Percentiles rank a stretch among this genome's conserved stretches.
Evolutionary conservation across 1,140 invertebrate species (phyloP).

Genomic region (Trinorchestia longiramus): DNA sequence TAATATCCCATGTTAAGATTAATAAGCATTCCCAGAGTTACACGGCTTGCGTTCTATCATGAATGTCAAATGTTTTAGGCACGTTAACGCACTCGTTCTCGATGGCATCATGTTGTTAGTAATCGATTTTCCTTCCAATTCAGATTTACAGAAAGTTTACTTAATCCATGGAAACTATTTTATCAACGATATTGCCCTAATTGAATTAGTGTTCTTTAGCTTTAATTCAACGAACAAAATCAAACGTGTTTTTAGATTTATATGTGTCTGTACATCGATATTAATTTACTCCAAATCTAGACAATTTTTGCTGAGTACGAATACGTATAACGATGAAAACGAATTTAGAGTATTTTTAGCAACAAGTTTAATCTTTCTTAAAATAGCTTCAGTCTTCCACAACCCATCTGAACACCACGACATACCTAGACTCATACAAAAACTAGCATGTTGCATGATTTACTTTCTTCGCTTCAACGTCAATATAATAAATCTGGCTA

Average conservation of each 20-base stretch:
- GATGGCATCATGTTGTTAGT: too few relatives aligned
- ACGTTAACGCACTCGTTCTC: neutral
- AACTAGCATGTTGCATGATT: neutral
- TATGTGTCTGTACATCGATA: neutral
- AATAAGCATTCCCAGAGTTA: neutral
- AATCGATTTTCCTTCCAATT: too few relatives aligned
- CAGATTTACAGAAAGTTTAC: too few relatives aligned
- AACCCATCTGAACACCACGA: neutral
- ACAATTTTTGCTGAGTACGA: neutral
- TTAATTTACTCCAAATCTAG: neutral
- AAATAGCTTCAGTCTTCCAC: neutral
- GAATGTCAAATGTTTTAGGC: neutral
- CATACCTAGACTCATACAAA: neutral
- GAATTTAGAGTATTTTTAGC: neutral
- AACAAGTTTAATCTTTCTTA: neutral
- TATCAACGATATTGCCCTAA: too few relatives aligned
- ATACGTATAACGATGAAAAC: neutral
- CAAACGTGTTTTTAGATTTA: neutral
- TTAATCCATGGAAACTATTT: too few relatives aligned
- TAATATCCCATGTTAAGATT: too few relatives aligned
- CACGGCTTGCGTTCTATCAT: neutral
- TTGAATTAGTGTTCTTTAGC: neutral
- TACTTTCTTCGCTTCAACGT: neutral
- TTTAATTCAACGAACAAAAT: neutral
- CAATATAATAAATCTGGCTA: too few relatives aligned